These are phyloP conservation scores for Moxostoma hubbsi DNA, from an alignment of 2,797 vertebrate genomes.

Conservation along the genomic window DNA sequence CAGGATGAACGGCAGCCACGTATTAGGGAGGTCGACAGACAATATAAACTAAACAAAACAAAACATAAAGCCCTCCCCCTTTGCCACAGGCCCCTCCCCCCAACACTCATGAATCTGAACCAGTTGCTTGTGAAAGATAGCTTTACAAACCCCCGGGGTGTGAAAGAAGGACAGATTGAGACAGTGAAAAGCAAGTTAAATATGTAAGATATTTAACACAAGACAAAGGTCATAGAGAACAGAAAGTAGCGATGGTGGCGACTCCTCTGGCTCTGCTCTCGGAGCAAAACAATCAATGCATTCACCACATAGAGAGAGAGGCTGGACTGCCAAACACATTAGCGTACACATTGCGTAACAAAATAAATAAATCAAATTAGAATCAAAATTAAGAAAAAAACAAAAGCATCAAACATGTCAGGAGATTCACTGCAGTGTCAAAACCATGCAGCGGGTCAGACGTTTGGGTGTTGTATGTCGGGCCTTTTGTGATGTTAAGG, in stretches of 20 bases:
- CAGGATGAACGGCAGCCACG: constrained; percentile 77
- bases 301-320: constrained; percentile 71
- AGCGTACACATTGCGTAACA: constrained; percentile 71
- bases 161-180: constrained; percentile 76
- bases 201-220: constrained; percentile 85
- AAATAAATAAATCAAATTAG: constrained; percentile 71
- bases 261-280: constrained; percentile 80
- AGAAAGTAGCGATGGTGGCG: constrained; percentile 72
- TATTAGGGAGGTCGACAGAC: constrained; percentile 75
- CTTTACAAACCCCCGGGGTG: constrained; percentile 66
- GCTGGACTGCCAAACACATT: constrained; percentile 74
- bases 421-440: constrained; percentile 68
- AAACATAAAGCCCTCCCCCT: constrained; percentile 63
- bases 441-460: constrained; percentile 64
- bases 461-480: constrained; percentile 44
- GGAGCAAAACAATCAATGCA: constrained; percentile 78
- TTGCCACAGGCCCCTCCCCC: constrained; percentile 64
- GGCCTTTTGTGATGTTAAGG: constrained; percentile 45
- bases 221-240: constrained; percentile 65
- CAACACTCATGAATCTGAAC: constrained; percentile 72
- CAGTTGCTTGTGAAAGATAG: constrained; percentile 71
- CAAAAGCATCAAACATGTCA: constrained; percentile 63
- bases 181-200: constrained; percentile 84
- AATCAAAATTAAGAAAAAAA: constrained; percentile 65
- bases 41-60: constrained; percentile 70